phyloP scores from a whole-genome alignment of 1,140 invertebrate genomes.

The Drosophila kanapiae region DNA sequence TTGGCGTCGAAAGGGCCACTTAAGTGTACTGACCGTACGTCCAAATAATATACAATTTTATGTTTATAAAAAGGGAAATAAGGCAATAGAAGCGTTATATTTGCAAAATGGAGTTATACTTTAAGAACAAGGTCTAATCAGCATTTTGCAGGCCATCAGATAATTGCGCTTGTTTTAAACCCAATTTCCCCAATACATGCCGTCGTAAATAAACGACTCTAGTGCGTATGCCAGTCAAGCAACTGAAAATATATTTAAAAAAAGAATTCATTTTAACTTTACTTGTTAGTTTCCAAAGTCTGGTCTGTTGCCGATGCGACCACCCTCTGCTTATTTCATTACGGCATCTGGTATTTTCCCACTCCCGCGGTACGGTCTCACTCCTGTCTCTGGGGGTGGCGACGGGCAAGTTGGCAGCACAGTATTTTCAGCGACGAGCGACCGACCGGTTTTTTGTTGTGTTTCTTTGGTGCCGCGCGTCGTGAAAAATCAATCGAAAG shows the following conservation, averaged over 20 bases:
- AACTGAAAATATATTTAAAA: constrained; percentile 6
- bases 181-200: constrained; percentile 4
- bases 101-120: not conserved
- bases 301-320: too few species aligned
- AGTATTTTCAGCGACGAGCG: constrained; percentile 5
- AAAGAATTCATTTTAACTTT: not conserved
- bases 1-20: too few species aligned
- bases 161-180: too few species aligned
- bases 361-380: not conserved
- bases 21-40: too few species aligned
- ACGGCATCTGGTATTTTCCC: not conserved
- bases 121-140: not conserved
- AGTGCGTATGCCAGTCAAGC: constrained; percentile 6
- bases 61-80: too few species aligned
- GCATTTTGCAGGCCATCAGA: constrained; percentile 6
- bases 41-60: too few species aligned
- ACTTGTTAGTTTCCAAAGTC: not conserved
- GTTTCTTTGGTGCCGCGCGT: constrained; percentile 22
- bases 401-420: not conserved
- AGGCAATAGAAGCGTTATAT: not conserved
- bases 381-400: constrained; percentile 19
- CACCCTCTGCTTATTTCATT: too few species aligned
- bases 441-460: constrained; percentile 52
- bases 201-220: too few species aligned
- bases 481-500: constrained; percentile 76